Base-by-base conservation (phyloP, 2,797 vertebrate genomes). In the Thamnophis elegans region DNA sequence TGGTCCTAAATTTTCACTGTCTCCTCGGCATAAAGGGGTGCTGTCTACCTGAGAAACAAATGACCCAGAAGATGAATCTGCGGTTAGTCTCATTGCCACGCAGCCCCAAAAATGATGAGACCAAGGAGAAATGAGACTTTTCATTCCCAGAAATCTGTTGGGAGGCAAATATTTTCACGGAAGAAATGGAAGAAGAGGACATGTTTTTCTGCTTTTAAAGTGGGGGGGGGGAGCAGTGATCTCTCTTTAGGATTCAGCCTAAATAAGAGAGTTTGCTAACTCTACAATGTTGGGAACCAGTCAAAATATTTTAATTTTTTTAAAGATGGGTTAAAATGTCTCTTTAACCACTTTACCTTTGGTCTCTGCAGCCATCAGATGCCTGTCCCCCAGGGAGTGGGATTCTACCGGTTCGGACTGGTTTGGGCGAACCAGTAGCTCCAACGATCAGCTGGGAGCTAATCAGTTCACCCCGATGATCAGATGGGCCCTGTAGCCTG, bases 11-110 rank as follows among this genome's bases (percentile, higher is more conserved):
- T 94, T 89, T 92, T 94, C 93, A 78, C 92, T 91, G 62, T 89
- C 95, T 95, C 94, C 94, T 95, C 95, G 92, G 93, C 95, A 95
- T 94, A 94, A 95, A 96, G 91, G 94, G 53, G 93, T 87, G 88
- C 94, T 94, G 95, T 95, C 95, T 96, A 13, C 94, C 92, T 96
- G 95, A 95, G 92, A 96, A 95, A 96, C 93, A 90, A 90, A 93
- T 89, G 0, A 78, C 1, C 0, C 0, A 16, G 10, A 9, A 89
- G 60, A 78, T 25, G 25, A 54, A 36, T 56, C 47, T 47, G 53
- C 10, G 13, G 54, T 20, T 59, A 65, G 28, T 88, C 54, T 32
- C 55, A 47, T 90, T 82, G 54, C 65, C 87, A 47, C 16, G 2
- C 32, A 20, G 28, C 16, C 65, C 25, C 32, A 12, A 88, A 78